These are phyloP conservation scores for Indri indri DNA, from an alignment of 2,113 vertebrate genomes.

Conservation along the genomic window DNA sequence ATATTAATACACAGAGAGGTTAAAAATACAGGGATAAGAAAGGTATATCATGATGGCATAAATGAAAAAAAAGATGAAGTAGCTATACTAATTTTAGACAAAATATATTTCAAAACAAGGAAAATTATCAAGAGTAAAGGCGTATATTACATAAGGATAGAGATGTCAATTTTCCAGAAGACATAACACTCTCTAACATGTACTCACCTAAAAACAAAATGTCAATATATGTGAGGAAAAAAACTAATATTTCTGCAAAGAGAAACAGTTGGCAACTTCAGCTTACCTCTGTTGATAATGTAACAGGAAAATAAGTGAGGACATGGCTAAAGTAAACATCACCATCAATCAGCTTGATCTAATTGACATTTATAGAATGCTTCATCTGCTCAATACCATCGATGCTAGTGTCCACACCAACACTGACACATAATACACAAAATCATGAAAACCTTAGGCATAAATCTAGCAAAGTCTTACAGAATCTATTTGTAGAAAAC, in stretches of 20 bases:
- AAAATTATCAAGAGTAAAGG: neutral
- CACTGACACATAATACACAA: neutral
- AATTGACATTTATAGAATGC: neutral
- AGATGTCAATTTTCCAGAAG: neutral
- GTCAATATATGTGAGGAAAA: neutral
- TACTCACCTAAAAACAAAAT: neutral
- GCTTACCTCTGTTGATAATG: neutral
- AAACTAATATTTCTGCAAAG: neutral
- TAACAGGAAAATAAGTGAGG: neutral
- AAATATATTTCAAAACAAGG: neutral
- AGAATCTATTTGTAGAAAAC: neutral
- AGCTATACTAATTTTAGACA: neutral
- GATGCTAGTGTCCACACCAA: neutral
- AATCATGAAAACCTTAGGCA: neutral
- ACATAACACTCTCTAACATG: neutral
- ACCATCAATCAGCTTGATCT: neutral
- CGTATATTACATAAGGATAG: neutral
- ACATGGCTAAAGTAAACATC: neutral
- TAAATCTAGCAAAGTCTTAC: neutral
- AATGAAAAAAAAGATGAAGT: neutral
- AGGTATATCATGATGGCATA: neutral
- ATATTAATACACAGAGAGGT: neutral
- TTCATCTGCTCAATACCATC: neutral
- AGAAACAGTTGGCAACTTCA: neutral
- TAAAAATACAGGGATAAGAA: neutral